Conservation (phyloP, 35 echinoderm and acorn worm genomes). For the Heliocidaris erythrogramma region DNA sequence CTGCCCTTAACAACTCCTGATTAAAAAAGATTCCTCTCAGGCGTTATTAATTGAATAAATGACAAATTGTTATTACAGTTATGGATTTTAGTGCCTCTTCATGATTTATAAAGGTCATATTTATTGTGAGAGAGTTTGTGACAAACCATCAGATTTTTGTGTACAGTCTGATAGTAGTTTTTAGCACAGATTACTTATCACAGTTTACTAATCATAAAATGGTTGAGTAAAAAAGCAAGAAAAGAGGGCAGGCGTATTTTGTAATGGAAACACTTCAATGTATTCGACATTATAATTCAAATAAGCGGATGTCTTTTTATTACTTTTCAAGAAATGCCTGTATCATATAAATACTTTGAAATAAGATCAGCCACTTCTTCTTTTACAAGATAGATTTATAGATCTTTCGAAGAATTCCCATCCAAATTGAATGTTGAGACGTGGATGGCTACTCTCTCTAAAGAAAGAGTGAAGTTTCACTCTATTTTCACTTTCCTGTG, state of each 20-base stretch:
- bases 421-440: background rate
- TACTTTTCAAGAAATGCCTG: background rate
- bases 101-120: too few species aligned
- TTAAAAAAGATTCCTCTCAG: background rate
- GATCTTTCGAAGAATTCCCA: background rate
- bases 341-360: background rate
- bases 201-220: background rate
- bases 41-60: background rate
- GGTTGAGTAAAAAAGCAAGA: background rate
- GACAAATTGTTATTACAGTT: background rate
- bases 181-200: too few species aligned
- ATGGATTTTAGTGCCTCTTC: background rate
- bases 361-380: background rate
- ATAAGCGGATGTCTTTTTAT: background rate
- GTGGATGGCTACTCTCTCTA: too few species aligned
- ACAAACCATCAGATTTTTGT: too few species aligned
- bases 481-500: too few species aligned
- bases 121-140: too few species aligned
- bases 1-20: background rate
- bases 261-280: background rate
- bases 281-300: background rate
- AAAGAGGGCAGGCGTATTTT: background rate
- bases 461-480: too few species aligned
- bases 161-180: too few species aligned
- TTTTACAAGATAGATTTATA: background rate